phyloP scores from a whole-genome alignment of 1,140 invertebrate species.

The Propsilocerus akamusi region DNA sequence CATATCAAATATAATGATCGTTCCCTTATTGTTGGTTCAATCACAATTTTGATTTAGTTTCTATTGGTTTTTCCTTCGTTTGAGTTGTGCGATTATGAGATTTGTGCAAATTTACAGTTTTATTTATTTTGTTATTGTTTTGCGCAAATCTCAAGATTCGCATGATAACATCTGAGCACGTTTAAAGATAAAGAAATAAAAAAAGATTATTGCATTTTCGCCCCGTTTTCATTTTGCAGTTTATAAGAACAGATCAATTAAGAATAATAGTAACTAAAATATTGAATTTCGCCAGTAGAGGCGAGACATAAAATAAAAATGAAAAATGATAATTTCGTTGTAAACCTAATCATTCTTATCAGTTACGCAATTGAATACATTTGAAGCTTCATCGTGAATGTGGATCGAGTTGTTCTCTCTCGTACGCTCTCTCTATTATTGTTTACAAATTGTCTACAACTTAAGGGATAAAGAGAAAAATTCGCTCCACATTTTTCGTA shows the following conservation, averaged over 20 bases:
- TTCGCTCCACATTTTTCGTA: too few relatives aligned
- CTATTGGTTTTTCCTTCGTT: constrained; percentile 10
- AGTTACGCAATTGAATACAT: constrained; percentile 2
- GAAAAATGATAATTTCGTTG: neutral
- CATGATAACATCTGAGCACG: neutral
- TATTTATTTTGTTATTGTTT: constrained; percentile 6
- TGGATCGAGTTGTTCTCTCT: too few relatives aligned
- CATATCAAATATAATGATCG: too few relatives aligned
- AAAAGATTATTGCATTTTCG: neutral
- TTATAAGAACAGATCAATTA: neutral
- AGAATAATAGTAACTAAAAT: neutral
- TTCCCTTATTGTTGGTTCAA: too few relatives aligned
- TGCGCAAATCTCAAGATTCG: neutral
- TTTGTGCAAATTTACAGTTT: constrained; percentile 8
- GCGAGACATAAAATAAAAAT: neutral
- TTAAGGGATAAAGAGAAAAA: too few relatives aligned
- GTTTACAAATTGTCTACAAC: too few relatives aligned
- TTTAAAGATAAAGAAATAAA: constrained; percentile 4
- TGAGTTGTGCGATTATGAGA: constrained; percentile 10
- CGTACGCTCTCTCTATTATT: too few relatives aligned
- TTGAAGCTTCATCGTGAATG: too few relatives aligned
- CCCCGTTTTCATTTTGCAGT: neutral
- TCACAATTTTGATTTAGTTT: constrained; percentile 10
- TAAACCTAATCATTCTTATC: constrained; percentile 2
- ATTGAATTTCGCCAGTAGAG: too few relatives aligned